Base-by-base conservation (phyloP, 2,797 vertebrate genomes). In the Hipposideros larvatus region DNA sequence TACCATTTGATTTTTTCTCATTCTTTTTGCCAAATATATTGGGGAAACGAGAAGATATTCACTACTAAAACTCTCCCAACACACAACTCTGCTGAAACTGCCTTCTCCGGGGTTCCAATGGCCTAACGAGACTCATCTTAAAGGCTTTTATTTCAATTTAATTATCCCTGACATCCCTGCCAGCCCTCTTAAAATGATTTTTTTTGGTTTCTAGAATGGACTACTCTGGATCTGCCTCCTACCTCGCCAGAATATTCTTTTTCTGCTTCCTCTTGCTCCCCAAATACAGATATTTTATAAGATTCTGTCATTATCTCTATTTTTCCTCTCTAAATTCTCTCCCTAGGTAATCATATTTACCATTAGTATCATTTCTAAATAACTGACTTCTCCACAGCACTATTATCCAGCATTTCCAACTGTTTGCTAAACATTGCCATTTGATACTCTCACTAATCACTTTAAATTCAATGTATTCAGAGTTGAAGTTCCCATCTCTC, bases 361-460 rank as follows among this genome's bases (percentile, higher is more conserved):
- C 53, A 90, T 91, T 77, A 96, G 70, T 90, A 55, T 61, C 37
- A 82, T 70, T 88, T 93, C 21, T 91, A 91, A 88, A 88, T 71
- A 70, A 28, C 22, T 63, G 31, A 68, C n/a, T 87, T 90, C 22
- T 26, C 19, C 37, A 70, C 11, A 26, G n/a, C 51, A 61, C 15
- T 80, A 85, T 0, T 66, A 31, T 55, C 16, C 31, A 82, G n/a
- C 48, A 70, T 78, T 87, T 92, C 41, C 11, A 73, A 53, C 26
- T 74, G 24, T 65, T 93, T 48, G 53, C 5, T 61, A 13, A 95
- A 43, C 19, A 18, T 75, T 94, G 26, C 37, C 22, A 66, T n/a
- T 87, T 90, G 31, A 31, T 53, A 48, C 16, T 94, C 59, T 8
- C 13, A 71, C 15, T 22, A 65, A 34, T 63, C n/a, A 16, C 51